Evolutionary conservation across 23 tunicate species (phyloP), one percentile per base, ranked within the genome.

Genomic region (Phallusia fumigata): DNA sequence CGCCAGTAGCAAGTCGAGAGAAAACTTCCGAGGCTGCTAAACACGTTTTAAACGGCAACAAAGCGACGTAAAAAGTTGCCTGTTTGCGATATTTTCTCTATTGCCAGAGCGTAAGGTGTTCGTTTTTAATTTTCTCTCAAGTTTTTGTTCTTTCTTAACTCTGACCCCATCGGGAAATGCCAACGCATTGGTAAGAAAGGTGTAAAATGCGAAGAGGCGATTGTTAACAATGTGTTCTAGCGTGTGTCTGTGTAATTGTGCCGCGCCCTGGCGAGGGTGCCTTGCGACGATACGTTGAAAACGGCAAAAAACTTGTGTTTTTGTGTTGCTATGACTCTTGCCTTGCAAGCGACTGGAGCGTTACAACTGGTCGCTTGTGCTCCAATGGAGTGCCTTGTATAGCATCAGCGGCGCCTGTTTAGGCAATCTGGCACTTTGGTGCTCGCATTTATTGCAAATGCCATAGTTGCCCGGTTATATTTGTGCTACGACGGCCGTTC

Each of bases 231-330:
- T 58, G 26, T 58, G 28, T 24, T 21, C 28, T 58, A 21, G 26
- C 69, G 28, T 58, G 69, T 58, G 69, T 58, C 69, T 58, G 69
- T 58, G 69, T 58, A 58, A 58, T 58, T 22, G 3, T 58, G 69
- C 10, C 47, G 69, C 69, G 69, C 28, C 26, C 28, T 6, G 69
- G 8, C 26, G 69, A 21, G 69, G 69, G 28, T 22, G 28, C 69
- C 69, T 21, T 58, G 69, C 69, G 69, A 58, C 69, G 69, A 58
- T 40, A 58, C 69, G 69, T 58, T 58, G 47, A 58, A 58, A 58
- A 58, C 69, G 69, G 16, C 69, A 58, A 16, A 21, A 58, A 58
- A 58, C 26, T 13, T 40, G 47, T 40, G 5, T 40, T 40, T 3
- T 24, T 58, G 69, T 58, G 69, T 58, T 58, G 69, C 69, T 58